Base-by-base conservation (phyloP, 35 echinoderm and acorn worm genomes). In the Ophiothrix spiculata region DNA sequence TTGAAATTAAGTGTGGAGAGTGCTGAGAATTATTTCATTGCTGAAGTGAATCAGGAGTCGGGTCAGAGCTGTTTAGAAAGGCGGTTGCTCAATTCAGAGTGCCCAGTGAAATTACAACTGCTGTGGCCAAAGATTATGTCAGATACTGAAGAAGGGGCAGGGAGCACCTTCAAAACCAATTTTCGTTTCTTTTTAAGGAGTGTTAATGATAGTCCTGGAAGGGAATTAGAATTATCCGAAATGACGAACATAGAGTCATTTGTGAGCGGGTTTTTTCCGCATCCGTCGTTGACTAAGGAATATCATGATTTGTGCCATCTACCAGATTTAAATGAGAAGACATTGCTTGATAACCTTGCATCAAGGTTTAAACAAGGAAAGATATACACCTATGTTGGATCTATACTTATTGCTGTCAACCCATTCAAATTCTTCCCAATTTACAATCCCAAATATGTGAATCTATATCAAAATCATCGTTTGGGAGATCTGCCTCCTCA, bases 371-470 rank as follows among this genome's bases (percentile, higher is more conserved):
- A 91, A 80, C 89, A 93, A 79, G 96, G 92, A 39, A 99, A 99
- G 78, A 99, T 99, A 76, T 99, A 99, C 92, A 99, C 96, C 0
- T 99, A 99, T 42, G 96, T 99, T 28, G 96, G 92, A 37, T 98
- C 95, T 0, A 98, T 98, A 56, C 92, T 98, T 35, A 98, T 98
- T 33, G 91, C 95, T 0, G 82, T 98, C 25, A 98, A 98, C 78
- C 96, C 96, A 14, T 99, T 94, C 76, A 88, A 90, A 73, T 99
- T 99, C 85, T 94, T 81, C 79, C 96, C 96, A 16, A 99, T 94
- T 23, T 94, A 94, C 56, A 94, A 99, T 77, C 96, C 96, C 16
- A 91, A 99, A 73, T 99, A 94, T 90, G 96, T 99, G 38, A 94
- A 99, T 40, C 73, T 94, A 23, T 99, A 99, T 83, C 96, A 99